These are phyloP conservation scores for Lasius fuliginosus DNA, from an alignment of 2,888 invertebrate species.

Conservation along the genomic window DNA sequence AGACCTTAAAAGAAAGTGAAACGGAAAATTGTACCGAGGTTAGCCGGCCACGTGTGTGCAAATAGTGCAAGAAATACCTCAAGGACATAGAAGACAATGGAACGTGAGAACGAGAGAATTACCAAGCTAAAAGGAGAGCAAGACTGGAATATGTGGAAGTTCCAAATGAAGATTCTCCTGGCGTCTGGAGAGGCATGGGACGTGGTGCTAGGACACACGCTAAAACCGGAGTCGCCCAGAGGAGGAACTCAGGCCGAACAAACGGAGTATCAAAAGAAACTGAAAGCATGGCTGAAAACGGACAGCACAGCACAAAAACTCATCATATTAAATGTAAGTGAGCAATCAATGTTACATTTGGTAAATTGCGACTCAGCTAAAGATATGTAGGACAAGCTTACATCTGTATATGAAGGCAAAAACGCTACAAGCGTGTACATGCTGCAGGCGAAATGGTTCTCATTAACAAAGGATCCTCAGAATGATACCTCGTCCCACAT, in stretches of 20 bases:
- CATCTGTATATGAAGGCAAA: neutral
- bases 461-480: no score
- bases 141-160: neutral
- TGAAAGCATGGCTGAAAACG: neutral
- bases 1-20: no score
- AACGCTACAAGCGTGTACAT: neutral
- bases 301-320: neutral
- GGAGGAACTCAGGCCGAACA: neutral
- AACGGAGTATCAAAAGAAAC: neutral
- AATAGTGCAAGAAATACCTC: neutral
- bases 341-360: neutral
- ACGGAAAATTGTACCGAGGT: neutral
- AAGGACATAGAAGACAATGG: neutral
- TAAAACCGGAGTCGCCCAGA: neutral
- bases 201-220: neutral
- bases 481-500: no score
- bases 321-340: neutral
- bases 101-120: neutral
- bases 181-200: neutral
- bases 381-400: neutral
- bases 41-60: neutral
- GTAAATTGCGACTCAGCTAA: neutral
- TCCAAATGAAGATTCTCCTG: neutral
- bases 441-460: no score
- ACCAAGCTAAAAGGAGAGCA: neutral